Evolutionary conservation across 2,888 invertebrate species (phyloP), one percentile per base, ranked within the genome.

Genomic region (Hofmannophila pseudospretella): DNA sequence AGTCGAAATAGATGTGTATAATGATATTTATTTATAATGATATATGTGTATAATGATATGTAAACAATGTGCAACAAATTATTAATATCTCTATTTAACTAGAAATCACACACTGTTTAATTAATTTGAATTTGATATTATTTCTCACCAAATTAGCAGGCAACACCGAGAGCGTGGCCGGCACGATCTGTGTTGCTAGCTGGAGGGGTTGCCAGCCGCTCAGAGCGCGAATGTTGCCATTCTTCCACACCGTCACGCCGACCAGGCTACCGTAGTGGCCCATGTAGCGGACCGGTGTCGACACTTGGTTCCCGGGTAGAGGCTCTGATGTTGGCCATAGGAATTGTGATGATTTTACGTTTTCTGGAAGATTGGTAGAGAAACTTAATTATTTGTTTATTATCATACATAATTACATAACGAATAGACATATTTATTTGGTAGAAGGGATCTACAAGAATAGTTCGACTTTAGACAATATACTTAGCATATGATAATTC

Each of bases 151-250:
- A 47, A 39, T 92, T 90, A 28, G 92, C 88, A 0, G 94, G 94
- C 37, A 95, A 75, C 13, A 94, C 82, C 0, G 95, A 94, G 16
- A 96, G 86, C 0, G 95, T 93, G 0, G 96, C 94, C 0, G 96
- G 96, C 46, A 96, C 93, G n/a, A 96, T 73, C 77, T 96, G 96
- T n/a, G 95, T 96, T 7, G 95, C 92, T 39, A 96, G 86, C 40
- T 96, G 90, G 38, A 96, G 73, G 0, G 92, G 94, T 72, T 96
- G 96, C 81, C 95, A 96, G 9, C 94, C 94, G 61, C 94, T 94
- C 46, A 92, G 88, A 2, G 81, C 63, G 1, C 88, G 85, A 10
- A 88, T 82, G 45, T 88, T 86, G 41, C 77, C 77, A 39, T 90
- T 89, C 50, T 88, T 85, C 49, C 89, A 82, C 11, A 92, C 90